phyloP scores from a whole-genome alignment of 2,797 vertebrate species.

The Lacerta agilis region DNA sequence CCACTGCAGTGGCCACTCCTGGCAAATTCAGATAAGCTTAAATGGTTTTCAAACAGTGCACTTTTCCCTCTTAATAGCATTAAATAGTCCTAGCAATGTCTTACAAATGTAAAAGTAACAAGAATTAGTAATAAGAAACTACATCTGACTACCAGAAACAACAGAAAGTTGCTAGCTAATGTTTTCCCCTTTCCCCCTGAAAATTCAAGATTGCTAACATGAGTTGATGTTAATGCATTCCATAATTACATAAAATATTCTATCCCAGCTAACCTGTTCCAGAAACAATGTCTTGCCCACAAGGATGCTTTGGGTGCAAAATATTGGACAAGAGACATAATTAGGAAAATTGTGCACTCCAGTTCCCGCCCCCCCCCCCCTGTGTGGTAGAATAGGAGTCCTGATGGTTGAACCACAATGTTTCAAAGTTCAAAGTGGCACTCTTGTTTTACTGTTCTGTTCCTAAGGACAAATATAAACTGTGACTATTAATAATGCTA shows the following conservation, averaged over 20 bases:
- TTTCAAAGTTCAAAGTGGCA: neutral
- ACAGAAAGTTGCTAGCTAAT: neutral
- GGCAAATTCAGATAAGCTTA: too few relatives aligned
- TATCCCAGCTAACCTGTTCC: neutral
- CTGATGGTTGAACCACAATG: neutral
- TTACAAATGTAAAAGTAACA: neutral
- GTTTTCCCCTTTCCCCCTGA: neutral
- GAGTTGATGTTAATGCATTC: neutral
- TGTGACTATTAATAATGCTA: neutral
- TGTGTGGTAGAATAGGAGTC: neutral
- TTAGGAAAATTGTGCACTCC: neutral
- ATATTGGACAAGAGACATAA: neutral
- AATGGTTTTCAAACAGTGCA: neutral
- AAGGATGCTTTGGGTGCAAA: neutral
- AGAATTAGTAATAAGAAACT: neutral
- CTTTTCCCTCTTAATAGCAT: neutral
- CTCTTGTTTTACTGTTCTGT: neutral
- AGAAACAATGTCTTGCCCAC: neutral
- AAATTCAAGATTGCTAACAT: neutral
- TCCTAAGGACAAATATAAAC: neutral
- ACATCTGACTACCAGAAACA: neutral
- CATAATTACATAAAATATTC: neutral
- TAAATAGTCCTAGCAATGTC: neutral
- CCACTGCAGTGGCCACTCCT: too few relatives aligned
- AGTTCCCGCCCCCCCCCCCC: neutral